Evolutionary conservation across 2,797 vertebrate species (phyloP).

Genomic region (Oophaga sylvatica): DNA sequence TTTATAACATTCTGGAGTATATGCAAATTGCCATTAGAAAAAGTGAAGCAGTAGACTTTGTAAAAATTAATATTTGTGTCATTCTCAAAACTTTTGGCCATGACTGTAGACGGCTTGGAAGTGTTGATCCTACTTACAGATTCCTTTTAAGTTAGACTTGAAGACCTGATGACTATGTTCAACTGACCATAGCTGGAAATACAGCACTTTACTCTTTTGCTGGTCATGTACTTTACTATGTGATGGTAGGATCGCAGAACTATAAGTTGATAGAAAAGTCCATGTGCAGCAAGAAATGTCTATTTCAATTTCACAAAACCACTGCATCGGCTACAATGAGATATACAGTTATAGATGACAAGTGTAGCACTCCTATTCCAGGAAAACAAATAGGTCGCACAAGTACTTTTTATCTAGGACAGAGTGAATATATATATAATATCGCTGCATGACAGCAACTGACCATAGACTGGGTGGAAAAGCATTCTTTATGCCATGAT

Average conservation of each 20-base stretch:
- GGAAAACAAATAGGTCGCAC: slow-evolving; percentile 5
- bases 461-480: slow-evolving; percentile 20
- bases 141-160: no score
- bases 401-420: slow-evolving; percentile 20
- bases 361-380: neutral
- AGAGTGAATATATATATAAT: slow-evolving; percentile 10
- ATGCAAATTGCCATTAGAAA: no score
- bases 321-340: neutral
- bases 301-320: neutral
- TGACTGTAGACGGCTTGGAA: no score
- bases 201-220: neutral
- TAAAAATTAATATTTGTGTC: no score
- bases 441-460: slow-evolving; percentile 36
- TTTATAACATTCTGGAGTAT: no score
- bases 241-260: neutral
- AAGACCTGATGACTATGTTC: no score
- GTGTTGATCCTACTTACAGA: no score
- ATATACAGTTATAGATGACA: slow-evolving; percentile 13
- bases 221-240: neutral
- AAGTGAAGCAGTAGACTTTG: no score
- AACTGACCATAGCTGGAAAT: neutral
- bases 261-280: neutral
- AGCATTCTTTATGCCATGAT: slow-evolving; percentile 10
- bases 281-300: no score
- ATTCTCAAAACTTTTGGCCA: no score